These are phyloP conservation scores for Porites lutea DNA, from an alignment of 64 coral and sea anemone genomes.

Conservation along the genomic window DNA sequence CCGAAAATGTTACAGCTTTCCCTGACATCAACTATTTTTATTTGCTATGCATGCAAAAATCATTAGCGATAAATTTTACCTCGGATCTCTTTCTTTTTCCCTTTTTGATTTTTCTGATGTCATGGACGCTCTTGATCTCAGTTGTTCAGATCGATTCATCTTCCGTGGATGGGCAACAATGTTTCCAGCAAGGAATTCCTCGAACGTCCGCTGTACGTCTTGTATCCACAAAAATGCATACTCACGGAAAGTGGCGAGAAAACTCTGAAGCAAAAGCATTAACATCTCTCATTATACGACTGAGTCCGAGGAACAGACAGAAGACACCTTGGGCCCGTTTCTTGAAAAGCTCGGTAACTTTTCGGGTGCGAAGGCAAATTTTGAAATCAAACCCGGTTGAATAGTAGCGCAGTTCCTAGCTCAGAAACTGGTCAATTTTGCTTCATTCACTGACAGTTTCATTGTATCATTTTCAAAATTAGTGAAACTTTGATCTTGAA, in stretches of 20 bases:
- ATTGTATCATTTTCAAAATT: too few species aligned
- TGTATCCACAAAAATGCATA: conserved; percentile 99
- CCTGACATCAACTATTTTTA: too few species aligned
- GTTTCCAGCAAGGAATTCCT: conserved; percentile 94
- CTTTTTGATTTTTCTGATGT: conserved; percentile 83
- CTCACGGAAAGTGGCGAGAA: conserved; percentile 92
- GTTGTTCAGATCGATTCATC: conserved; percentile 87
- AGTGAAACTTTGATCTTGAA: too few species aligned
- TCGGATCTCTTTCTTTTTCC: conserved; percentile 90
- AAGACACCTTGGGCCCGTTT: too few species aligned
- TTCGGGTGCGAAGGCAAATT: too few species aligned
- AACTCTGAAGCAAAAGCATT: conserved; percentile 58
- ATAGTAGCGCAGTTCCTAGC: too few species aligned
- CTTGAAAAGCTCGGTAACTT: too few species aligned
- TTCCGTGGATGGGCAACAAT: conserved; percentile 95
- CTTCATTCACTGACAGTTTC: too few species aligned
- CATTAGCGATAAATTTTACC: background rate
- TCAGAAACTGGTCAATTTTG: too few species aligned
- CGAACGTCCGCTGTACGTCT: conserved; percentile 95
- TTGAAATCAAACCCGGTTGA: too few species aligned
- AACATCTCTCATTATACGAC: background rate
- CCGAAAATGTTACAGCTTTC: too few species aligned
- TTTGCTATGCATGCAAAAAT: too few species aligned
- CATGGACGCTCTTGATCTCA: conserved; percentile 85
- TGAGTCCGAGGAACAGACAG: background rate